Evolutionary conservation across 1,140 invertebrate species (phyloP), one percentile per base, ranked within the genome.

Genomic region (Drosophila rhopaloa): DNA sequence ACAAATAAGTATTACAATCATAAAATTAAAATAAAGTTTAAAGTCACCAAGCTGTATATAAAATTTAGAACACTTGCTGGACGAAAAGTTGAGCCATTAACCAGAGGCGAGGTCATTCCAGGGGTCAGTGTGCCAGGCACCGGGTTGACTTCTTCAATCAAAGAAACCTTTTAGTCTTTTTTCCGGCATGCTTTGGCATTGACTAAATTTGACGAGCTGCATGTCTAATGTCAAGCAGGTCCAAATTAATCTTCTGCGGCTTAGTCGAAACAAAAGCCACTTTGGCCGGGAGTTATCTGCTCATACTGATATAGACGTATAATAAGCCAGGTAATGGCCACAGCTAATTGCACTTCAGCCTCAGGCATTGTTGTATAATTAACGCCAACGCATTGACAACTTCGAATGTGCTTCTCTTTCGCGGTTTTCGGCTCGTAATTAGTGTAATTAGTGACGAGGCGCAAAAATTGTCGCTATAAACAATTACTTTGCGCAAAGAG

Each of bases 371-470:
- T 68, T 73, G 38, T 74, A 88, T 76, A 65, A 82, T 82, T 82
- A 82, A 61, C 83, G 73, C 83, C 79, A 58, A 82, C 75, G 71
- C 75, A 86, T 76, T 76, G 65, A 66, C 61, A 76, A 72, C 55
- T 79, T 51, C 27, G 50, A 53, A 32, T 57, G 14, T 62, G 71
- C 57, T 51, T 68, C 29, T 56, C 46, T 40, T 55, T 58, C 38
- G 13, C 14, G 55, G 19, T 27, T 50, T 60, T 72, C 37, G 60
- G 44, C 48, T 60, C 24, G 46, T 73, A 86, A 82, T 86, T 88
- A 71, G 61, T 72, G 63, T 88, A 88, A 82, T 85, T 86, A 72
- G 79, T 82, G 75, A 88, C 75, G 56, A 72, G 57, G 75, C 79
- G 60, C 63, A 82, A 70, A 73, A 72, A 76, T 67, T 79, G 75